A percentile compares a stretch with the other conserved stretches of the same genome.
Conservation (phyloP, 2,888 invertebrate species). For the Aleiodes alternator region DNA sequence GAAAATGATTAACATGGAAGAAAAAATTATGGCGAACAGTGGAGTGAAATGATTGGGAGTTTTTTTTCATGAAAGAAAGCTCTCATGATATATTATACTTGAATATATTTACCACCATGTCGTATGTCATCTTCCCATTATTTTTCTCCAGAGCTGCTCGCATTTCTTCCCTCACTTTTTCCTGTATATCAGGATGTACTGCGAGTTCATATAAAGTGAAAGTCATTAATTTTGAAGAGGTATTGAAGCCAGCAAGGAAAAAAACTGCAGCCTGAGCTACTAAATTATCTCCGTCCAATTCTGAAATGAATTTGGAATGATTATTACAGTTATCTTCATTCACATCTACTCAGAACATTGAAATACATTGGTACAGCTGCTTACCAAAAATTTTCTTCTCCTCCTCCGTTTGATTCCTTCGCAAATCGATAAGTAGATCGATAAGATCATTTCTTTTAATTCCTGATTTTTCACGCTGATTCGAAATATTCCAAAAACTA, state of each 20-base stretch:
- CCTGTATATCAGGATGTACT: slow-evolving; percentile 59
- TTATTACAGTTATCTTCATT: no score
- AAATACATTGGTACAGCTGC: neutral
- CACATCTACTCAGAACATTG: neutral
- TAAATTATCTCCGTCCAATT: slow-evolving; percentile 65
- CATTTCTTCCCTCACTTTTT: slow-evolving; percentile 61
- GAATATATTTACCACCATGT: slow-evolving; percentile 57
- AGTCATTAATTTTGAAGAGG: slow-evolving; percentile 61
- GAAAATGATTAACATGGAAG: neutral
- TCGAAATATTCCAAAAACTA: slow-evolving; percentile 74
- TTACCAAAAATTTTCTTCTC: slow-evolving; percentile 53
- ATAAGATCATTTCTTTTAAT: slow-evolving; percentile 74
- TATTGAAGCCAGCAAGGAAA: slow-evolving; percentile 68
- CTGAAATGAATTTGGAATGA: slow-evolving; percentile 49
- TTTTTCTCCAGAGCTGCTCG: slow-evolving; percentile 51
- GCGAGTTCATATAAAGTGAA: slow-evolving; percentile 65
- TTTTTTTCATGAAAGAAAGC: no score
- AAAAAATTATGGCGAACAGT: no score
- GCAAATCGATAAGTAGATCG: slow-evolving; percentile 75
- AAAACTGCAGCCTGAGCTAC: slow-evolving; percentile 65
- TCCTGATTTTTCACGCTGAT: slow-evolving; percentile 72
- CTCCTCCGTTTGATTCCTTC: slow-evolving; percentile 59
- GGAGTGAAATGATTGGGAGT: no score
- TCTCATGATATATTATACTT: slow-evolving; percentile 2
- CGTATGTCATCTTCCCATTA: slow-evolving; percentile 64